Evolutionary conservation across 2,113 vertebrate genomes (phyloP), one percentile per base, ranked within the genome.

Genomic region (Anolis carolinensis): DNA sequence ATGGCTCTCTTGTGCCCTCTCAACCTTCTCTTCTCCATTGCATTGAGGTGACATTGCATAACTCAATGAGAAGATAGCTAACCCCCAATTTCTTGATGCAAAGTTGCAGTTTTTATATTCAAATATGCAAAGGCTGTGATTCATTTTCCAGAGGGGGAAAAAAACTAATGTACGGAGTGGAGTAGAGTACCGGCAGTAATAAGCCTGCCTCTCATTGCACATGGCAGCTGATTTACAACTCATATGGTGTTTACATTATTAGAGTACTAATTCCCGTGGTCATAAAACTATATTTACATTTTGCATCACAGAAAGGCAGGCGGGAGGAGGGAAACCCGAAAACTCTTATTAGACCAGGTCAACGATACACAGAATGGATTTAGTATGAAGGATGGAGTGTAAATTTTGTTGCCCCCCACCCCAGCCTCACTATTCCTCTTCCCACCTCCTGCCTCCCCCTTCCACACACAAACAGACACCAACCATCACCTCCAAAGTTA

Each of bases 211-310:
- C 48, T 76, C 74, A 81, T 87, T 21, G n/a, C 1, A 76, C n/a
- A 36, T 21, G 81, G 75, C 32, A 70, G 20, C 67, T 93, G 95
- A 96, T 92, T 96, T 96, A 96, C 83, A 90, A 91, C 52, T 86
- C 85, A 62, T 0, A 0, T 6, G 68, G 83, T 89, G 89, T 94
- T 95, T 95, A 94, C 74, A 87, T 93, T 94, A 95, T 92, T 93
- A 93, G 39, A 82, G 88, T 88, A 90, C 93, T 95, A 95, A 96
- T 95, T 95, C 92, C 92, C 83, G 73, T 2, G 4, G 34, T 83
- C 90, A 80, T 94, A 93, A 95, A 91, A 92, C 88, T 82, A 92
- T 84, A 90, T 86, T 67, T 92, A 68, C 85, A 94, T 90, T 87
- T 91, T 89, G 90, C 93, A 75, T 75, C 10, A 91, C 84, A 20